Evolutionary conservation across 2,797 vertebrate species (phyloP).

Genomic region (Halcyon smyrnensis): DNA sequence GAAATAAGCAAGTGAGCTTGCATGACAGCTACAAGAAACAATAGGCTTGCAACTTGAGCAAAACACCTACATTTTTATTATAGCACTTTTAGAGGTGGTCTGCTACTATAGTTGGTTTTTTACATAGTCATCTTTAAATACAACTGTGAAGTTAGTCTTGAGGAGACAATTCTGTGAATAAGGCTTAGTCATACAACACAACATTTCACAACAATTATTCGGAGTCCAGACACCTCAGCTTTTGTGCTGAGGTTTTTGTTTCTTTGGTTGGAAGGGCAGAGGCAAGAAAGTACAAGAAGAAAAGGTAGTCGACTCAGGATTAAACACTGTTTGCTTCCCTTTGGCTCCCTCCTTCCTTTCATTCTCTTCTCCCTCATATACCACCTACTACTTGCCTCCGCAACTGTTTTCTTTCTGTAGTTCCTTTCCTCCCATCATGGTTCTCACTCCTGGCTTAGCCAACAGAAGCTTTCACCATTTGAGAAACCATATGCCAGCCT

Average conservation of each 20-base stretch:
- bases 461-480: background rate
- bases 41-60: background rate
- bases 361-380: background rate
- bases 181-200: background rate
- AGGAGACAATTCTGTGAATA: background rate
- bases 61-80: background rate
- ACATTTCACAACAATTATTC: background rate
- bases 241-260: background rate
- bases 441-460: background rate
- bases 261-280: background rate
- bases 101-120: background rate
- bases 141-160: background rate
- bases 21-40: background rate
- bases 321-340: background rate
- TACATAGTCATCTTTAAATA: background rate
- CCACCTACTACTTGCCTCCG: background rate
- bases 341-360: background rate
- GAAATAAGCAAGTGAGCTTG: background rate
- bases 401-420: background rate
- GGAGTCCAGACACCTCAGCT: background rate
- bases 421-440: background rate
- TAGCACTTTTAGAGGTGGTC: background rate
- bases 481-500: background rate
- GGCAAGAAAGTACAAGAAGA: background rate
- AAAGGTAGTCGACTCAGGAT: background rate